Conservation (phyloP, 1,140 invertebrate genomes). For the Bombus polaris region DNA sequence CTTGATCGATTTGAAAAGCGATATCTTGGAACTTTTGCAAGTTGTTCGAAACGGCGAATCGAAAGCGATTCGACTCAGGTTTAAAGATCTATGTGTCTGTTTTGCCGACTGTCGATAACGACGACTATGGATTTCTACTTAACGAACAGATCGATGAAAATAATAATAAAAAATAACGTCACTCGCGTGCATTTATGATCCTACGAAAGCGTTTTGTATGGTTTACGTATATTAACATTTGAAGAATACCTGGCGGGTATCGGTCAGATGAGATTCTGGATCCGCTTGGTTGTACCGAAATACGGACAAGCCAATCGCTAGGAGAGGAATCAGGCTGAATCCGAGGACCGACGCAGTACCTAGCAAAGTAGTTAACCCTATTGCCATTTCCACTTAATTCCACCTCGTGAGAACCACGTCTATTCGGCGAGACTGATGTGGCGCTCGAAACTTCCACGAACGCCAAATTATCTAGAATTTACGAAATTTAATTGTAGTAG, state of each 20-base stretch:
- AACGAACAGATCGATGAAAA: too few species aligned
- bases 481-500: not conserved
- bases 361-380: conserved; percentile 73
- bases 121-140: too few species aligned
- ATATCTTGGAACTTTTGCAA: not conserved
- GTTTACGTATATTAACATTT: not conserved
- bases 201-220: not conserved
- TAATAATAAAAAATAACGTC: too few species aligned
- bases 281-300: conserved; percentile 91
- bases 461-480: not conserved
- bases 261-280: conserved; percentile 90
- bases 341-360: conserved; percentile 84
- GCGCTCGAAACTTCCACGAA: not conserved
- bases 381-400: conserved; percentile 73
- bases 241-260: conserved; percentile 85
- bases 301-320: conserved; percentile 90
- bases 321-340: conserved; percentile 89
- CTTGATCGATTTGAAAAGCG: not conserved
- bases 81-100: not conserved
- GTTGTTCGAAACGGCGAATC: not conserved
- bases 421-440: conserved; percentile 25
- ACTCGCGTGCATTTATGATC: too few species aligned
- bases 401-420: conserved; percentile 22
- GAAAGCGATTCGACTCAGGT: not conserved
- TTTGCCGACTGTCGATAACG: not conserved